Percentiles rank a stretch among this genome's conserved stretches.
Evolutionary conservation across 2,888 invertebrate species (phyloP).

Genomic region (Orchesellides sinensis): DNA sequence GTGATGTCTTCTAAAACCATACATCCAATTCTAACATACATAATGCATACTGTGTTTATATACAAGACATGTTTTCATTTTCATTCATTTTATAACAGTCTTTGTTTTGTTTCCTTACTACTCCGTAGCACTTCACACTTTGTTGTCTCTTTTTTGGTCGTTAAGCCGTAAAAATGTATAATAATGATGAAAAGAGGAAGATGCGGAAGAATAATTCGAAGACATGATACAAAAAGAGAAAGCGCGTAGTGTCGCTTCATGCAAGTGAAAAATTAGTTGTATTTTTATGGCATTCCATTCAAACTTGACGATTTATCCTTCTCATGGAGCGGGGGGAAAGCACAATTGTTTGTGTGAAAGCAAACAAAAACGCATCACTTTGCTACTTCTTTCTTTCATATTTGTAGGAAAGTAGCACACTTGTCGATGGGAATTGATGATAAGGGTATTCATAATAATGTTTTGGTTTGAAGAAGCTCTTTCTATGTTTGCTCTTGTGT

Average conservation of each 20-base stretch:
- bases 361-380: background rate
- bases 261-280: background rate
- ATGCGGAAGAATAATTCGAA: background rate
- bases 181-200: background rate
- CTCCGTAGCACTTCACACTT: constrained; percentile 10
- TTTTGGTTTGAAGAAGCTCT: too few relatives aligned
- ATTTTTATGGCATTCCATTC: background rate
- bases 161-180: background rate
- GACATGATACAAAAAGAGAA: background rate
- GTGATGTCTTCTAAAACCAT: background rate
- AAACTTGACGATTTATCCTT: background rate
- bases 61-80: background rate
- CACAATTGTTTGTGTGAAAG: background rate
- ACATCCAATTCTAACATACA: background rate
- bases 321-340: background rate
- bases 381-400: background rate
- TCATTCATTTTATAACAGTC: background rate
- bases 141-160: background rate
- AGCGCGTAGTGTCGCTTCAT: background rate
- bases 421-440: constrained; percentile 5
- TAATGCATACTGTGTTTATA: background rate
- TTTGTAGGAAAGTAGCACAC: background rate
- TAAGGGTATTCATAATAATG: background rate
- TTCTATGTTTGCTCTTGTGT: background rate
- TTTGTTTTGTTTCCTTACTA: background rate